phyloP scores from a whole-genome alignment of 2,113 vertebrate species.

The Serinus canaria region DNA sequence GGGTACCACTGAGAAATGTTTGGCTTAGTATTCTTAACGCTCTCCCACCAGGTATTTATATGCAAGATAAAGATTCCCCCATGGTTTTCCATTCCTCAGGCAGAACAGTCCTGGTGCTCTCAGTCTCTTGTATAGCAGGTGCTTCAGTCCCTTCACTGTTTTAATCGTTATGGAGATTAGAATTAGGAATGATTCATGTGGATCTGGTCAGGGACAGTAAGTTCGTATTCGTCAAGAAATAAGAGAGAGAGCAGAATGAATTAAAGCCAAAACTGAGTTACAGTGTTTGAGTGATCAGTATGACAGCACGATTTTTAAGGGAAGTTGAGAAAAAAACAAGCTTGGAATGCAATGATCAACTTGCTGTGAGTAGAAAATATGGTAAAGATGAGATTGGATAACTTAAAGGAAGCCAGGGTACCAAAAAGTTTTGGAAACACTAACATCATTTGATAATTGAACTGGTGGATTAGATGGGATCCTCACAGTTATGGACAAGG shows the following conservation, averaged over 20 bases:
- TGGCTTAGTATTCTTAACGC: neutral
- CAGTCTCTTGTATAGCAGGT: neutral
- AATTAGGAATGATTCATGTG: neutral
- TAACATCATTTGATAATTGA: neutral
- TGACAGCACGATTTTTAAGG: neutral
- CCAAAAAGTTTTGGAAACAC: neutral
- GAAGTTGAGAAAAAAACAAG: neutral
- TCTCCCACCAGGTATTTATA: neutral
- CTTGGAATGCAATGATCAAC: neutral
- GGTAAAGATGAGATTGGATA: neutral
- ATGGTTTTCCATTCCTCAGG: neutral
- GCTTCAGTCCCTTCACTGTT: neutral
- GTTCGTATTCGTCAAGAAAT: neutral
- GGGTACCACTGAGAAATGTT: neutral
- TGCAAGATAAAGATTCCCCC: neutral
- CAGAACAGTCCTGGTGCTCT: neutral
- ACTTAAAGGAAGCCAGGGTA: neutral
- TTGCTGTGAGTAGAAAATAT: neutral
- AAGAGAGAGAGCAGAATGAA: neutral
- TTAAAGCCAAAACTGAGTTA: neutral
- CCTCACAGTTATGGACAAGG: neutral
- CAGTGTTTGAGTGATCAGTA: neutral
- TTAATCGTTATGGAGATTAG: neutral
- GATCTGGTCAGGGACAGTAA: neutral
- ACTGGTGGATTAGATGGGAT: neutral